Evolutionary conservation across 2,113 vertebrate genomes (phyloP).

Genomic region (Sus scrofa): DNA sequence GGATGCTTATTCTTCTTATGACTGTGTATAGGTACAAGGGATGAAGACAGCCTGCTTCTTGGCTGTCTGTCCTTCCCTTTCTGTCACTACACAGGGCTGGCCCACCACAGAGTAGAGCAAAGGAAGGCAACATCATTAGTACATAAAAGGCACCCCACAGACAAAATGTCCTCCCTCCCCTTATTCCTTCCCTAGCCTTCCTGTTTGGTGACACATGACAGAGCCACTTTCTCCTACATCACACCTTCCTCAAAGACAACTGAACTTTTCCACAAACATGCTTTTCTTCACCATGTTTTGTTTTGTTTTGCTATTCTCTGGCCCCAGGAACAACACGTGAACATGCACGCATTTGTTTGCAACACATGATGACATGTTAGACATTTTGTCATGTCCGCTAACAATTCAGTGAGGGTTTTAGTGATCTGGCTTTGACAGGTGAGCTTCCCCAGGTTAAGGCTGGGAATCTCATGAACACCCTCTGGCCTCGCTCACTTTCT

Average conservation of each 20-base stretch:
- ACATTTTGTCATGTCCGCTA: neutral
- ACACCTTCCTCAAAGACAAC: neutral
- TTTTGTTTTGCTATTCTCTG: neutral
- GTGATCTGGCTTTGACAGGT: neutral
- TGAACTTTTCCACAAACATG: neutral
- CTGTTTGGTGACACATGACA: neutral
- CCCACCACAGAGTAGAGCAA: neutral
- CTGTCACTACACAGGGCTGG: neutral
- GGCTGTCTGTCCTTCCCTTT: neutral
- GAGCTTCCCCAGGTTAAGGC: constrained; percentile 12
- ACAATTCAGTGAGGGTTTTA: neutral
- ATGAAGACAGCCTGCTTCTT: neutral
- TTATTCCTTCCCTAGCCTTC: neutral
- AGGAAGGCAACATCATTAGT: neutral
- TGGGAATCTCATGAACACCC: neutral
- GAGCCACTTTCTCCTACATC: neutral
- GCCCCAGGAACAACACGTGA: neutral
- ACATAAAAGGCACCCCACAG: neutral
- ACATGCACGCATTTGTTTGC: neutral
- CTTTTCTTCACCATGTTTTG: neutral
- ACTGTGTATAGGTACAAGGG: too few relatives aligned
- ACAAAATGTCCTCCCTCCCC: neutral
- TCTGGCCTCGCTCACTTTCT: constrained; percentile 41
- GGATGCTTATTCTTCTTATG: neutral
- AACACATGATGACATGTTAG: neutral